Evolutionary conservation across 2,113 vertebrate species (phyloP).

Genomic region (Ochotona princeps): DNA sequence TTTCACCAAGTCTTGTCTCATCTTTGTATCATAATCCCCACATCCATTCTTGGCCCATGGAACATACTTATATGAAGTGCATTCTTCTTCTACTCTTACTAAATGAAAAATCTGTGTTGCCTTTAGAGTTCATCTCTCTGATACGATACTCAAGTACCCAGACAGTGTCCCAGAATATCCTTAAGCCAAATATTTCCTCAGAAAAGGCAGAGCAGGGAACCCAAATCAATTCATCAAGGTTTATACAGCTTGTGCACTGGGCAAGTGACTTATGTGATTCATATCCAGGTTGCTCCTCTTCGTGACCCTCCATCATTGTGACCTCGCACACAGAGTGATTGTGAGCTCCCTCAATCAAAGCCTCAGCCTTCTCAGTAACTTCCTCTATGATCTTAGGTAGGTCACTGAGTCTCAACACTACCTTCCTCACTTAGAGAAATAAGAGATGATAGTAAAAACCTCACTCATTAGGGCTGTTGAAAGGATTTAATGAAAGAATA

Average conservation of each 20-base stretch:
- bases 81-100: background rate
- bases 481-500: background rate
- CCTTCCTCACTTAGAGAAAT: constrained; percentile 1
- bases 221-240: background rate
- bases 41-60: background rate
- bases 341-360: background rate
- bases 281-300: background rate
- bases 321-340: background rate
- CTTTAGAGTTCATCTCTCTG: background rate
- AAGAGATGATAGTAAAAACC: background rate
- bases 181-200: background rate
- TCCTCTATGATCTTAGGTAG: background rate
- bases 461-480: background rate
- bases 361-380: background rate
- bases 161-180: background rate
- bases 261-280: background rate
- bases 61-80: constrained; percentile 17
- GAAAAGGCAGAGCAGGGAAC: background rate
- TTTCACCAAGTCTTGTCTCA: background rate
- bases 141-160: background rate
- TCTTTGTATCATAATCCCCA: background rate
- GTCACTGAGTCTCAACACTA: background rate
- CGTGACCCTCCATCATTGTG: background rate
- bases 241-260: background rate
- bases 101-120: background rate